A percentile compares a stretch with the other conserved stretches of the same genome.
Conservation (phyloP, 2,113 vertebrate species). For the Notechis scutatus region DNA sequence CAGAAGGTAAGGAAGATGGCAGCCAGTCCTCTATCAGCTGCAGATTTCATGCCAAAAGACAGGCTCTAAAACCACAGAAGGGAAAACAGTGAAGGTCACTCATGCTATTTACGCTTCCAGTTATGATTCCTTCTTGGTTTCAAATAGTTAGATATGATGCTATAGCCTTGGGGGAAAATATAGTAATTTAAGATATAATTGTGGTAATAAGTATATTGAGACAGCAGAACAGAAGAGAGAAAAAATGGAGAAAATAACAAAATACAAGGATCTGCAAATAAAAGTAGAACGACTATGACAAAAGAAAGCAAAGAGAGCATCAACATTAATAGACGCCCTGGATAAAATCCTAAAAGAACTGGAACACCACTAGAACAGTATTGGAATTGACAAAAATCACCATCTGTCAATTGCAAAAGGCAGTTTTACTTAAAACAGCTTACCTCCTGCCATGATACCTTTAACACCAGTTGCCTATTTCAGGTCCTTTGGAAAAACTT, state of each 20-base stretch:
- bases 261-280: neutral
- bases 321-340: neutral
- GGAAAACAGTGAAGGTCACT: neutral
- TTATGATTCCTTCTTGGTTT: neutral
- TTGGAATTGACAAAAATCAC: neutral
- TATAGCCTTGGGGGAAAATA: neutral
- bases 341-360: neutral
- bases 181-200: neutral
- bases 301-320: neutral
- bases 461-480: neutral
- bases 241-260: neutral
- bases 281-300: neutral
- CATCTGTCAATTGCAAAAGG: neutral
- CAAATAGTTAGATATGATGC: neutral
- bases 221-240: neutral
- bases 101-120: neutral
- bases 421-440: neutral
- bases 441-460: neutral
- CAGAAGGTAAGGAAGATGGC: constrained; percentile 70
- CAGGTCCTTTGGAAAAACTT: neutral
- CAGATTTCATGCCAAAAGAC: constrained; percentile 67
- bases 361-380: neutral
- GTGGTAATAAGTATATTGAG: neutral
- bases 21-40: constrained; percentile 71
- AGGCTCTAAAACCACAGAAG: constrained; percentile 60